phyloP scores from a whole-genome alignment of 2,888 invertebrate genomes.

The Plebejus argus region DNA sequence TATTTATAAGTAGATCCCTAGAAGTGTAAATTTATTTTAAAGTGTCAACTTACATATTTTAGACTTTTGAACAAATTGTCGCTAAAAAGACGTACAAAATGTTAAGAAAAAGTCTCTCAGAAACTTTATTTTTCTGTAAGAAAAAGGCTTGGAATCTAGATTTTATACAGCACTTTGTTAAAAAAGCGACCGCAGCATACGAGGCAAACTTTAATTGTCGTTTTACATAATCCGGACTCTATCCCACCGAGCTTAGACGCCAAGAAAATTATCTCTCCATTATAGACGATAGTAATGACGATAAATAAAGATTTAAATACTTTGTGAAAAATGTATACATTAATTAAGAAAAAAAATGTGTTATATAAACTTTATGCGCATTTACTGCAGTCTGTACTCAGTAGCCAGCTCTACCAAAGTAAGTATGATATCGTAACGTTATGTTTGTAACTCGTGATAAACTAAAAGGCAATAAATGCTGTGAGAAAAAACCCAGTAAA shows the following conservation, averaged over 20 bases:
- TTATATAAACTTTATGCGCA: neutral
- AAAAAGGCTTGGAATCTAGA: slow-evolving; percentile 2
- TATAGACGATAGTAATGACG: slow-evolving; percentile 7
- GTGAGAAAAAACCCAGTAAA: neutral
- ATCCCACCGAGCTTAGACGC: slow-evolving; percentile 18
- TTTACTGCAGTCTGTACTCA: neutral
- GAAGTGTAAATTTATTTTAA: neutral
- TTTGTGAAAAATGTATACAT: neutral
- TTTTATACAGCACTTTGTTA: slow-evolving; percentile 10
- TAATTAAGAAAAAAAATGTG: neutral
- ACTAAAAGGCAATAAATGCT: neutral
- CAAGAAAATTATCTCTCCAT: slow-evolving; percentile 21
- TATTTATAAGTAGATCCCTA: neutral
- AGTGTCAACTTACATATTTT: neutral
- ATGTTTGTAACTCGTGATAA: neutral
- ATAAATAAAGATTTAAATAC: slow-evolving; percentile 26
- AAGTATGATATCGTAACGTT: neutral
- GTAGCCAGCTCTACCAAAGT: neutral
- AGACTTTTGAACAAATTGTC: neutral
- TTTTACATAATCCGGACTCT: slow-evolving; percentile 10
- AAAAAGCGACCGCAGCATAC: slow-evolving; percentile 12
- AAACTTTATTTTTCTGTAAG: neutral
- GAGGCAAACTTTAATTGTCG: slow-evolving; percentile 19
- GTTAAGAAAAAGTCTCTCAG: neutral
- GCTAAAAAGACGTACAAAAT: neutral